Evolutionary conservation across 1,140 invertebrate genomes (phyloP).

Genomic region (Luehdorfia chinensis): DNA sequence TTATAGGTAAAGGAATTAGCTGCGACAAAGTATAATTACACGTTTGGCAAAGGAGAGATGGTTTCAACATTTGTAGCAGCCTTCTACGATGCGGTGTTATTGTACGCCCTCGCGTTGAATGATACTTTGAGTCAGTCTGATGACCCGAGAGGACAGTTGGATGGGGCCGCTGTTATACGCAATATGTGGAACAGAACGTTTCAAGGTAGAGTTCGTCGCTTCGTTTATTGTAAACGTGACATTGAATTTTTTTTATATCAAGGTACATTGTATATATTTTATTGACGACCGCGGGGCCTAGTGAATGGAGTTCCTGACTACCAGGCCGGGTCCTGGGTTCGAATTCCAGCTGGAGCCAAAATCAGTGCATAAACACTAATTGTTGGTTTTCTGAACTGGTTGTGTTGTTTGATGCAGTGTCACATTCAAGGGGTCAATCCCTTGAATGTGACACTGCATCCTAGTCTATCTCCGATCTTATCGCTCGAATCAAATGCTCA

Average conservation of each 20-base stretch:
- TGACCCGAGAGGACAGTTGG: conserved; percentile 77
- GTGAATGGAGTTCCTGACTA: no score
- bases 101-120: conserved; percentile 94
- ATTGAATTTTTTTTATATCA: no score
- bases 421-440: no score
- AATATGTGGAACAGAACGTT: conserved; percentile 96
- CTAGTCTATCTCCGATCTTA: no score
- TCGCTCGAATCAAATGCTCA: no score
- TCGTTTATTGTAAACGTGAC: not conserved
- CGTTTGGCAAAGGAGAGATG: conserved; percentile 83
- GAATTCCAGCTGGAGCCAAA: no score
- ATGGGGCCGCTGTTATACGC: conserved; percentile 83
- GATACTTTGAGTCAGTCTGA: conserved; percentile 85
- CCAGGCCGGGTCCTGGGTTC: no score
- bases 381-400: no score
- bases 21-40: conserved; percentile 88
- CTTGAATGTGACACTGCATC: no score
- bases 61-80: conserved; percentile 94
- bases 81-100: conserved; percentile 95
- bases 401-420: no score
- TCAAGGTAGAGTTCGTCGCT: conserved; percentile 78
- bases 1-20: conserved; percentile 88
- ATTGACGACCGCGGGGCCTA: not conserved
- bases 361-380: no score
- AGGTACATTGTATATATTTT: no score